A percentile compares a stretch with the other conserved stretches of the same genome.
Evolutionary conservation across 2,797 vertebrate species (phyloP).

Genomic region (Gadopsis bispinosus): DNA sequence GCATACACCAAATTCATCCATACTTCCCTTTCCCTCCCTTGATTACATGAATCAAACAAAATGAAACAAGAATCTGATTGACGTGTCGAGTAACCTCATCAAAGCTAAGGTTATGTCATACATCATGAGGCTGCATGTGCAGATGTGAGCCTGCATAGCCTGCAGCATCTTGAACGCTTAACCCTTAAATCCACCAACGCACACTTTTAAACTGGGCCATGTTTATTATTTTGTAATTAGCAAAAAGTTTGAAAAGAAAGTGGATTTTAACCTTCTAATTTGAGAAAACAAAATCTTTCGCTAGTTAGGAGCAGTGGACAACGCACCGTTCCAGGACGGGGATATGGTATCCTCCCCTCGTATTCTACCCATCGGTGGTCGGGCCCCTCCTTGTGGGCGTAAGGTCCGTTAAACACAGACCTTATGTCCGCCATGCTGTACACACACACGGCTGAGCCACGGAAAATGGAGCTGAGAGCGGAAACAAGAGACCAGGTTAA

Average conservation of each 20-base stretch:
- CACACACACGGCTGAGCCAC: conserved; percentile 96
- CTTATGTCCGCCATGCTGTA: conserved; percentile 97
- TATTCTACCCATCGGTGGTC: conserved; percentile 98
- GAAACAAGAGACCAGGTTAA: conserved; percentile 14
- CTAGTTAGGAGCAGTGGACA: neutral
- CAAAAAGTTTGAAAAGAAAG: neutral
- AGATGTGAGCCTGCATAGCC: conserved; percentile 45
- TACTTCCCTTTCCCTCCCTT: conserved; percentile 1
- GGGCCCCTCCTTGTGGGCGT: conserved; percentile 95
- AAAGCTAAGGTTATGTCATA: conserved; percentile 31
- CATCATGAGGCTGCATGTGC: conserved; percentile 28
- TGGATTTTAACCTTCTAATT: neutral
- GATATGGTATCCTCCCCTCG: conserved; percentile 95
- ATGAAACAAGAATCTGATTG: conserved; percentile 48
- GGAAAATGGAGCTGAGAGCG: conserved; percentile 92
- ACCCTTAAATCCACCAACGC: conserved; percentile 25
- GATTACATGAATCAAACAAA: conserved; percentile 56
- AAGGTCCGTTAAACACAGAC: conserved; percentile 95
- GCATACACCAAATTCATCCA: neutral
- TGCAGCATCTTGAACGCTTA: conserved; percentile 49
- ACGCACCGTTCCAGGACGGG: conserved; percentile 95
- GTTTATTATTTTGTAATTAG: conserved; percentile 63
- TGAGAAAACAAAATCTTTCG: conserved; percentile 30
- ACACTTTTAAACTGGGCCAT: conserved; percentile 20
- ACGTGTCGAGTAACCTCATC: conserved; percentile 34